Base-by-base conservation (phyloP, 1,140 invertebrate species). In the Subanguina moxae region DNA sequence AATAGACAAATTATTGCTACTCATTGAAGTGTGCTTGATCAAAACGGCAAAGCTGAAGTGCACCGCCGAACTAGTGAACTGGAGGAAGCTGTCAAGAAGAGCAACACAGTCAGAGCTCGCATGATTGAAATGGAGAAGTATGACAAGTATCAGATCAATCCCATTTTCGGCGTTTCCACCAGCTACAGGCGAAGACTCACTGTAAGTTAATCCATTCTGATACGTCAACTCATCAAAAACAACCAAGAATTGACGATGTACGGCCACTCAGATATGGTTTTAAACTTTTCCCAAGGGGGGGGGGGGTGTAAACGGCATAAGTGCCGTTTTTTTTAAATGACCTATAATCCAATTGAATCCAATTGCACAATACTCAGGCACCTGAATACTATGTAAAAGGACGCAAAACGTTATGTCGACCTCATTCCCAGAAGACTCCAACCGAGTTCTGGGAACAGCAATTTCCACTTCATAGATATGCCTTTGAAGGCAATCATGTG, bases 81-180 rank as follows among this genome's bases (percentile, higher is more conserved):
- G 30, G 77, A 77, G 38, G 76, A 80, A 56, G 77, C 64, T 27
- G 78, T 80, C 7, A 65, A 77, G 65, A 68, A 62, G 9, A 71
- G 61, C n/a, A 80, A 80, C 57, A 67, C 65, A 17, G 66, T 72
- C 8, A 46, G 75, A 32, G 68, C 70, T 0, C 46, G 67, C 57
- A 80, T 80, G 77, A 58, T 80, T 23, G 45, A 61, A 17, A 73
- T 75, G 43, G 76, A 80, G 30, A 80, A 80, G 43, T 80, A 76
- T 64, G 75, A 82, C 65, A 69, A 68, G 62, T 68, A 64, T 45
- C 59, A 78, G 19, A 72, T 80, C 13, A 80, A 80, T 62, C 78
- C 77, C 15, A 52, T 77, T 7, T 78, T 80, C 58, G 74, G 76
- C n/a, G 61, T 56, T 0, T 65, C 30, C 25, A 48, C 69, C 13